phyloP scores from a whole-genome alignment of 2,113 vertebrate genomes.

The Sebastes schlegelii region DNA sequence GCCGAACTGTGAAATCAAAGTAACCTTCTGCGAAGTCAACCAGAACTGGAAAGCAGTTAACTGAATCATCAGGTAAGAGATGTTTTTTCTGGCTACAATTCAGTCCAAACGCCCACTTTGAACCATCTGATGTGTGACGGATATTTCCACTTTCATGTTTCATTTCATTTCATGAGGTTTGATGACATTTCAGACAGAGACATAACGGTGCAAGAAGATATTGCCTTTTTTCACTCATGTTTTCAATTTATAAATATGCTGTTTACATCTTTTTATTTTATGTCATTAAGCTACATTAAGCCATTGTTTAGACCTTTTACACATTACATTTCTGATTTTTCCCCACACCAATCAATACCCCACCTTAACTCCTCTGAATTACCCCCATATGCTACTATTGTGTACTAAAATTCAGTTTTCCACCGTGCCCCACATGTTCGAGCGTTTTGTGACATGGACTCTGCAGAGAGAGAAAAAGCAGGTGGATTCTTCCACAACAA shows the following conservation, averaged over 20 bases:
- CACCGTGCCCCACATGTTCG: background rate
- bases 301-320: background rate
- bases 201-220: background rate
- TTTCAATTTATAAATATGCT: background rate
- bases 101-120: background rate
- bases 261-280: background rate
- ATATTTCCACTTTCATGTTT: conserved; percentile 8
- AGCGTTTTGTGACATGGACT: background rate
- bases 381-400: background rate
- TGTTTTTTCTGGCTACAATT: background rate
- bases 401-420: background rate
- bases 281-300: background rate
- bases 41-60: background rate
- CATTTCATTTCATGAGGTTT: background rate
- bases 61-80: conserved; percentile 14
- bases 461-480: conserved; percentile 24
- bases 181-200: background rate
- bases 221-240: background rate
- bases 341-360: background rate
- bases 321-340: background rate
- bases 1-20: conserved; percentile 1
- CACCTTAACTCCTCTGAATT: background rate
- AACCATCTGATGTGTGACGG: conserved; percentile 25
- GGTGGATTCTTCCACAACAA: conserved; percentile 18
- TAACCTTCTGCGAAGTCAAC: conserved; percentile 7